Base-by-base conservation (phyloP, 2,113 vertebrate species). In the Tupaia tana region DNA sequence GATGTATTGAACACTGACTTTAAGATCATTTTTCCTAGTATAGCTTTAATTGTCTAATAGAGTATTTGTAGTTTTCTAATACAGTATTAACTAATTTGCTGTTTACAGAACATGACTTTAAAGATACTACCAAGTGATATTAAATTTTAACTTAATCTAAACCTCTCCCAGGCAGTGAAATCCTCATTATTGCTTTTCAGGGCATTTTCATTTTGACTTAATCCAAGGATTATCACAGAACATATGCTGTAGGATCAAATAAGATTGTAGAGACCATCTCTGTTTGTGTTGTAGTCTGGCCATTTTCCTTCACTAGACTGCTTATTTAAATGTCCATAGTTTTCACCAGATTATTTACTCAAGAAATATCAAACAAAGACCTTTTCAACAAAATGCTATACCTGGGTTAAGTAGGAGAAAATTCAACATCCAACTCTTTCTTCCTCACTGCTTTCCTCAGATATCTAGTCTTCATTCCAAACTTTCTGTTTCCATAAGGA, bases 171-270 rank as follows among this genome's bases (percentile, higher is more conserved):
- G 61, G 74, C 56, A 80, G 29, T 64, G 70, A 94, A 96, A 91
- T 94, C 91, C 75, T 70, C 56, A 84, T 97, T 96, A 95, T 91
- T 96, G 83, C 89, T 96, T 97, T 93, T 69, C 59, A 52, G 71
- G 16, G 52, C 34, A 74, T 29, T 83, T 79, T 95, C 70, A 83
- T 95, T 97, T 31, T 61, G 77, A 69, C 9, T 95, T 96, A 97
- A 95, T 96, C 87, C 58, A 70, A 95, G 91, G 86, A 85, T 97
- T 97, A 96, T 97, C 96, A 96, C 9, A n/a, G 22, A 97, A 70
- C 74, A 95, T 70, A 89, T 54, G 11, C 59, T 80, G 7, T 6
- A 79, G 89, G 82, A 95, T 22, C 56, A 59, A 82, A 52, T 79
- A 27, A 90, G 67, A 90, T 29, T 92, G 6, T 29, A 74, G 79